Conservation (phyloP, 2,113 vertebrate species). For the Oreochromis niloticus region DNA sequence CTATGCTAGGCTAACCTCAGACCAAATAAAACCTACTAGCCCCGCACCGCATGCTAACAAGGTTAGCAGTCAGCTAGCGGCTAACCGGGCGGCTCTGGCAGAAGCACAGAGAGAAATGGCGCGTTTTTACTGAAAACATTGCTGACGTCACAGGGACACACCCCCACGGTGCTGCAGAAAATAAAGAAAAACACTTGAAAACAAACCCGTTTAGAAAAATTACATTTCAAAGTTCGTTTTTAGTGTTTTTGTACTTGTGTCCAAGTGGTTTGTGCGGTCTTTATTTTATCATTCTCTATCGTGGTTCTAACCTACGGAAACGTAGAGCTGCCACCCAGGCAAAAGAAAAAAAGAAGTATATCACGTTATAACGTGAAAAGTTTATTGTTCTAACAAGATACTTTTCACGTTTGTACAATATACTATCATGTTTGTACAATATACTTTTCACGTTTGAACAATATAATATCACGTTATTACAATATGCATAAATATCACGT, state of each 20-base stretch:
- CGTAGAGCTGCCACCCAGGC: no score
- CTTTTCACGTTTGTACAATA: no score
- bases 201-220: background rate
- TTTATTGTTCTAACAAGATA: no score
- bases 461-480: no score
- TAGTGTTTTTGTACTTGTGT: background rate
- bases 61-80: background rate
- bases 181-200: background rate
- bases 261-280: background rate
- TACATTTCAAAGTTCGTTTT: background rate
- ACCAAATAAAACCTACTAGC: background rate
- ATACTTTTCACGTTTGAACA: no score
- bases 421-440: no score
- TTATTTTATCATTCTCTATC: background rate
- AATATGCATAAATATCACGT: no score
- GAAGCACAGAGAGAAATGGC: constrained; percentile 68
- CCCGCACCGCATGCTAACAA: background rate
- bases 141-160: constrained; percentile 34
- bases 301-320: background rate
- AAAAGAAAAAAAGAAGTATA: no score
- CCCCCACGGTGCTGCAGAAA: background rate
- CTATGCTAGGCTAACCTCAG: background rate
- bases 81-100: background rate
- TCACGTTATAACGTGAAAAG: no score
- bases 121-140: constrained; percentile 63